Evolutionary conservation across 1,140 invertebrate species (phyloP).

Genomic region (Notospermus geniculatus): DNA sequence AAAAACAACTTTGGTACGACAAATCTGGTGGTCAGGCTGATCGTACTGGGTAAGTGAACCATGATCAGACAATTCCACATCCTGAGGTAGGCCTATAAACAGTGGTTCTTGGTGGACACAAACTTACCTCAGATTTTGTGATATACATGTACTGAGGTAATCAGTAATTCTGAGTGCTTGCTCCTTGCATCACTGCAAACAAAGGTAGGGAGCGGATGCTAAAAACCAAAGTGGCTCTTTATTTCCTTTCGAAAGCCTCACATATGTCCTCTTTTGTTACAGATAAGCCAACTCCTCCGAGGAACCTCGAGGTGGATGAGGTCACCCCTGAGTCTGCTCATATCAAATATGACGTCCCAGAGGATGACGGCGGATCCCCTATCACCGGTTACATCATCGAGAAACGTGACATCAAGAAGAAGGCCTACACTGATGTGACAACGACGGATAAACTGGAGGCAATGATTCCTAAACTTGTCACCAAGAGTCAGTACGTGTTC

Average conservation of each 20-base stretch:
- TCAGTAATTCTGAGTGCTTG: no score
- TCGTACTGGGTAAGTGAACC: conserved; percentile 60
- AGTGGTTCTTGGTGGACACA: conserved; percentile 44
- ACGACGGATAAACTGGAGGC: conserved; percentile 30
- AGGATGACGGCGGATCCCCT: conserved; percentile 67
- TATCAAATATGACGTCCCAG: conserved; percentile 74
- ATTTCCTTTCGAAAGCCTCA: no score
- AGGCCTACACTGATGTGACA: conserved; percentile 89
- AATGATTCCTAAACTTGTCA: conserved; percentile 66
- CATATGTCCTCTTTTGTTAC: no score
- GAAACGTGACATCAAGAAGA: conserved; percentile 82
- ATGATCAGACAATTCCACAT: conserved; percentile 5
- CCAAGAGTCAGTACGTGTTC: conserved; percentile 88
- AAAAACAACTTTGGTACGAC: conserved; percentile 44
- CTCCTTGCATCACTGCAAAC: no score
- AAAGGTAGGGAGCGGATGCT: no score
- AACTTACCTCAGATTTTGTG: no score
- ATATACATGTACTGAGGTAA: no score
- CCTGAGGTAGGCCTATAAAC: no score
- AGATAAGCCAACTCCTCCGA: conserved; percentile 46
- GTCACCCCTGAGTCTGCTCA: conserved; percentile 62
- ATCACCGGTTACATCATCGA: conserved; percentile 81
- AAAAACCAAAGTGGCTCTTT: no score
- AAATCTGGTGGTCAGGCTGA: conserved; percentile 38
- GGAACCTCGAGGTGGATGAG: conserved; percentile 39